Conservation (phyloP, 2,113 vertebrate species). For the Gopherus evgoodei region DNA sequence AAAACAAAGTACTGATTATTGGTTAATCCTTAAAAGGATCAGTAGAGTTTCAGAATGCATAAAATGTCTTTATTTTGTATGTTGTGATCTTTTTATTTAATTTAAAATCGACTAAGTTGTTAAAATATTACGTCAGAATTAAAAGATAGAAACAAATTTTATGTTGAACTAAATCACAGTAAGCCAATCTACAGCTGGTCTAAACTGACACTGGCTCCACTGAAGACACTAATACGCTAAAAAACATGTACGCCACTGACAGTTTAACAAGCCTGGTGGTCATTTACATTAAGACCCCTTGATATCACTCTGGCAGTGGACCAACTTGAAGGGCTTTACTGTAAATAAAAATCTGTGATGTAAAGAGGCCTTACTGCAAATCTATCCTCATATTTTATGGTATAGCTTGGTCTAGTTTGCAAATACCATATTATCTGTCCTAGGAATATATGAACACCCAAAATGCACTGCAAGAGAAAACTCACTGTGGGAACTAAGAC, state of each 20-base stretch:
- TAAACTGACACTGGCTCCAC: neutral
- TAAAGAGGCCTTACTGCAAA: neutral
- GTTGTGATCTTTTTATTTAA: neutral
- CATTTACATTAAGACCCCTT: neutral
- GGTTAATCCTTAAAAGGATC: neutral
- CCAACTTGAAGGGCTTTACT: neutral
- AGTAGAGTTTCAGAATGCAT: neutral
- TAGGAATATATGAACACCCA: accelerated
- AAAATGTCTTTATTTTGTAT: neutral
- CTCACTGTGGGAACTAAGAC: neutral
- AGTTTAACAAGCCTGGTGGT: neutral
- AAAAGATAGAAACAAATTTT: neutral
- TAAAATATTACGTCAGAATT: neutral
- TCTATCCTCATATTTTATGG: neutral
- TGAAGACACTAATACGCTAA: neutral
- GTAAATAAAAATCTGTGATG: neutral
- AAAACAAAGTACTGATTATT: neutral
- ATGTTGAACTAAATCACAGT: neutral
- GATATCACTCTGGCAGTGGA: neutral
- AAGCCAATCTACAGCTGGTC: neutral
- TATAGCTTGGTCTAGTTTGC: neutral
- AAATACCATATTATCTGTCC: neutral
- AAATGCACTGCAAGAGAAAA: neutral
- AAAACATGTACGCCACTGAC: neutral
- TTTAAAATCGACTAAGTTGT: neutral